A percentile compares a stretch with the other conserved stretches of the same genome.
These are phyloP conservation scores for Brachylomia viminalis DNA, from an alignment of 2,888 invertebrate genomes.

Conservation along the genomic window DNA sequence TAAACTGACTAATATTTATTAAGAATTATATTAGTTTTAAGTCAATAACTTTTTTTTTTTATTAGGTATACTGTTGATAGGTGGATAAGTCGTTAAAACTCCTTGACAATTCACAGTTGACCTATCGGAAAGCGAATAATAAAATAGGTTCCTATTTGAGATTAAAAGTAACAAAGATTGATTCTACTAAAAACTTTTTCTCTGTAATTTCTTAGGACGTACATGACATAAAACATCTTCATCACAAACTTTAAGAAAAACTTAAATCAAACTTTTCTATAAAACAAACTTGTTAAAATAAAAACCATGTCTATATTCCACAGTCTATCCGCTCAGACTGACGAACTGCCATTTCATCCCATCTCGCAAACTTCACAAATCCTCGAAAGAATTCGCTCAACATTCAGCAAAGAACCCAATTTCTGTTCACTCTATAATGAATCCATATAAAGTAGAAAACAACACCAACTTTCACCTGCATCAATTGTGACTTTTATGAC, in stretches of 20 bases:
- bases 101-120: no score
- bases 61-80: no score
- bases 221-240: constrained; percentile 2
- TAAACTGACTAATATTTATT: background rate
- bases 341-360: constrained; percentile 42
- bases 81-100: no score
- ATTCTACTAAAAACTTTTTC: background rate
- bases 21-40: rapidly evolving
- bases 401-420: constrained; percentile 56
- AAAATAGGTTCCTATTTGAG: no score
- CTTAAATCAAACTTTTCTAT: background rate
- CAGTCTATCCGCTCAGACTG: constrained; percentile 28
- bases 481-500: constrained; percentile 18
- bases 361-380: constrained; percentile 48
- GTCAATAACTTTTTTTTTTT: background rate
- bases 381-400: constrained; percentile 43
- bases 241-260: background rate
- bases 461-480: constrained; percentile 21
- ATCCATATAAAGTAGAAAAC: constrained; percentile 61
- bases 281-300: constrained; percentile 33
- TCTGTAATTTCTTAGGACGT: constrained; percentile 2
- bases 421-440: constrained; percentile 57
- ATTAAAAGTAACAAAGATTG: background rate
- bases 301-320: constrained; percentile 30
- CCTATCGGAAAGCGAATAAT: no score